phyloP scores from a whole-genome alignment of 2,797 vertebrate species.

The Acipenser oxyrinchus region DNA sequence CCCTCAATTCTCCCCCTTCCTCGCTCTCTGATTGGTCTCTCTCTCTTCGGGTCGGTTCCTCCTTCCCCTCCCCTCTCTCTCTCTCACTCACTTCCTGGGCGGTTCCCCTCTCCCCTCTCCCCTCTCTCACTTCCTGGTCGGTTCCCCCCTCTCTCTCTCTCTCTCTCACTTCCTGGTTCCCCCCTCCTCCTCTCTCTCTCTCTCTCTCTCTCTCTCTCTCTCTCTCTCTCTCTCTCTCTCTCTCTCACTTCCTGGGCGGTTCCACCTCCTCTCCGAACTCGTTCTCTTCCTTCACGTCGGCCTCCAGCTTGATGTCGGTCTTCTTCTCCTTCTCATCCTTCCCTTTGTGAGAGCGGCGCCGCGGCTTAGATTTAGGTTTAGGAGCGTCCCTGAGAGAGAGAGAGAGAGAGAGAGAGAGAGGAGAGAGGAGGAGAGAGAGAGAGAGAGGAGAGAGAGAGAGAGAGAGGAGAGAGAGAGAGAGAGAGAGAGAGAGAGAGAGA shows the following conservation, averaged over 20 bases:
- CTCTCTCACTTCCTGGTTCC: too few relatives aligned
- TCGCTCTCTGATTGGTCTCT: too few relatives aligned
- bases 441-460: rapidly evolving
- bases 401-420: slow-evolving; percentile 6
- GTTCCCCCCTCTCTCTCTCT: too few relatives aligned
- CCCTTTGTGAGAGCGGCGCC: slow-evolving; percentile 67
- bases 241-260: slow-evolving; percentile 57
- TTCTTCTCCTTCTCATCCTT: slow-evolving; percentile 77
- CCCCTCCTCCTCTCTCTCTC: too few relatives aligned
- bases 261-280: slow-evolving; percentile 77
- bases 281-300: slow-evolving; percentile 72
- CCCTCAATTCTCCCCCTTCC: too few relatives aligned
- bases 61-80: too few relatives aligned
- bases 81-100: too few relatives aligned
- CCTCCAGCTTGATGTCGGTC: slow-evolving; percentile 79
- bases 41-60: too few relatives aligned
- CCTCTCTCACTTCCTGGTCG: too few relatives aligned
- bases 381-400: slow-evolving; percentile 62
- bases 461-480: not conserved
- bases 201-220: too few relatives aligned
- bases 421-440: not conserved
- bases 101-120: too few relatives aligned
- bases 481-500: not conserved
- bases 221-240: too few relatives aligned
- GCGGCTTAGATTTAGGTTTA: slow-evolving; percentile 49